These are phyloP conservation scores for Seriola rivoliana DNA, from an alignment of 2,113 vertebrate species.

Conservation along the genomic window DNA sequence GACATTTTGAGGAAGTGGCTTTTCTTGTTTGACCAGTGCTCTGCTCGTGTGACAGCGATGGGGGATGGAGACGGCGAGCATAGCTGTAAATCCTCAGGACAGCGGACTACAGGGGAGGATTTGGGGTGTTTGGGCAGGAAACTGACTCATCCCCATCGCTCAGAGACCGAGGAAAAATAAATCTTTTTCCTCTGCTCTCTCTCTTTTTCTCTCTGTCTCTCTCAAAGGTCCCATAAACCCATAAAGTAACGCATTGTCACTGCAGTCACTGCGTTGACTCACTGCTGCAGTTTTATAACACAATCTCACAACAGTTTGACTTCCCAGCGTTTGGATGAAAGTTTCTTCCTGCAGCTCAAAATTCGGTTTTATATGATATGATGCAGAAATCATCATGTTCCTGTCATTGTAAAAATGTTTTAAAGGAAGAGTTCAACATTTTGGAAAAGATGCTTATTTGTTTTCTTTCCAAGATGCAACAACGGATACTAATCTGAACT, in stretches of 20 bases:
- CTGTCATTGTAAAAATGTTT: not conserved
- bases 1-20: slow-evolving; percentile 75
- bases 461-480: not conserved
- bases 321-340: not conserved
- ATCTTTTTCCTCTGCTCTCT: slow-evolving; percentile 30
- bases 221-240: slow-evolving; percentile 53
- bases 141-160: slow-evolving; percentile 60
- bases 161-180: slow-evolving; percentile 50
- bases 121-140: slow-evolving; percentile 72
- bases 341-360: not conserved
- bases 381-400: slow-evolving; percentile 5
- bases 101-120: slow-evolving; percentile 53
- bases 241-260: slow-evolving; percentile 49
- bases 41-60: slow-evolving; percentile 47
- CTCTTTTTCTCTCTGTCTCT: slow-evolving; percentile 17
- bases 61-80: slow-evolving; percentile 56
- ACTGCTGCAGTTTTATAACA: slow-evolving; percentile 27
- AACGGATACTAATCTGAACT: not conserved
- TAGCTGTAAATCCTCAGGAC: slow-evolving; percentile 70
- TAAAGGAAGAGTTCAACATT: not conserved
- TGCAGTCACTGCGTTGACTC: slow-evolving; percentile 21
- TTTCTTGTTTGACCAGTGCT: slow-evolving; percentile 73
- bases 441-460: slow-evolving; percentile 1
- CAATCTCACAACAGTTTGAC: slow-evolving; percentile 10
- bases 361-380: slow-evolving; percentile 8